Evolutionary conservation across 2,888 invertebrate species (phyloP), one percentile per base, ranked within the genome.

Genomic region (Ganaspis brasiliensis): DNA sequence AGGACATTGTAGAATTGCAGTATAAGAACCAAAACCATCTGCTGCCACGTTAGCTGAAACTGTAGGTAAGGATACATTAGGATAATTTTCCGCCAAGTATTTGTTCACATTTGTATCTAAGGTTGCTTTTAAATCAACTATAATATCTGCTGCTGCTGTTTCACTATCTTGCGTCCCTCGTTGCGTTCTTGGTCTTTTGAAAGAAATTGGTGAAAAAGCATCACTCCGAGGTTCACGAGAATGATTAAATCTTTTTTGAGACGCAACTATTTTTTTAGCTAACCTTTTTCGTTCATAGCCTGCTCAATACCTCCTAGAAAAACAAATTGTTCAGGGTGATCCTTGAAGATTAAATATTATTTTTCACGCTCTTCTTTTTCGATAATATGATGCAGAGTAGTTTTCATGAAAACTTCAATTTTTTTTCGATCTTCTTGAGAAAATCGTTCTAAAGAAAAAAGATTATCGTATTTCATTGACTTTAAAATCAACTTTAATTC

Each of bases 341-440:
- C n/a, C 45, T 45, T 45, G n/a, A 45, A 45, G 14, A 45, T 45
- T 45, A 12, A 12, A 45, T 45, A 45, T 14, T 45, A 45, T 12
- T 45, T 45, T 45, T 45, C 45, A 14, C 12, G 12, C 12, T 45
- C 45, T 45, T 45, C 45, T 45, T 45, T n/a, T 14, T 45, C 45
- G 45, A 45, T 45, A 14, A 45, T 12, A 14, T 45, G 45, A 45
- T 45, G n/a, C 45, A 45, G n/a, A 45, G 45, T 45, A 45, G 10
- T 45, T 45, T 45, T 45, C 45, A 45, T 45, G n/a, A 45, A 45
- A 45, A 14, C n/a, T 45, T 45, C 45, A 45, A 12, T 45, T 45
- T 45, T 45, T 45, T 45, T 45, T n/a, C 40, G 40, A 45, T 45
- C 45, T n/a, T 45, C 45, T 45, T 31, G 31, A 31, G 31, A 31